Evolutionary conservation across 2,888 invertebrate genomes (phyloP).

Genomic region (Mongoloraphidia duomilia): DNA sequence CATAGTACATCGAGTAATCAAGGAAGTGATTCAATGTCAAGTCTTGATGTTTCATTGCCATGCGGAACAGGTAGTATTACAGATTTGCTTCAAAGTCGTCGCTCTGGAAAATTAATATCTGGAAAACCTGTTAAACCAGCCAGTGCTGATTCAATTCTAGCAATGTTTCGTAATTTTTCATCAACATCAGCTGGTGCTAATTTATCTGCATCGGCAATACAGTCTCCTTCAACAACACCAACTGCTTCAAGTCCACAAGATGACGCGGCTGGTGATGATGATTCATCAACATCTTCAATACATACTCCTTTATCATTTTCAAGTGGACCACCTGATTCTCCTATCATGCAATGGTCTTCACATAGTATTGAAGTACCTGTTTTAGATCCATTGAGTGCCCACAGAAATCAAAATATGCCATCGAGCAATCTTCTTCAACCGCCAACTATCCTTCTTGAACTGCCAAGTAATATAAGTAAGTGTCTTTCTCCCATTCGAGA

Average conservation of each 20-base stretch:
- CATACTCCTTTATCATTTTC: slow-evolving; percentile 44
- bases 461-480: slow-evolving; percentile 57
- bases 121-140: slow-evolving; percentile 48
- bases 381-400: slow-evolving; percentile 51
- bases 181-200: slow-evolving; percentile 44
- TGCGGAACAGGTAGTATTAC: slow-evolving; percentile 41
- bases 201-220: slow-evolving; percentile 43
- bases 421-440: slow-evolving; percentile 52
- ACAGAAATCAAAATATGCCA: slow-evolving; percentile 37
- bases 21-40: slow-evolving; percentile 63
- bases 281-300: slow-evolving; percentile 54
- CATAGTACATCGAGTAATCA: slow-evolving; percentile 62
- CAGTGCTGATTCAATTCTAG: slow-evolving; percentile 64
- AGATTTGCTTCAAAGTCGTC: slow-evolving; percentile 25
- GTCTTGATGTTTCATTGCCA: slow-evolving; percentile 50
- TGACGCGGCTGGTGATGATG: slow-evolving; percentile 51
- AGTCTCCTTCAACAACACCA: slow-evolving; percentile 55
- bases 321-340: slow-evolving; percentile 46
- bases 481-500: slow-evolving; percentile 69
- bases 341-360: slow-evolving; percentile 29
- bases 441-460: slow-evolving; percentile 62
- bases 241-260: slow-evolving; percentile 64
- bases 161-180: slow-evolving; percentile 64
- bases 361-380: slow-evolving; percentile 45
- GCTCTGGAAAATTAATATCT: slow-evolving; percentile 22